Evolutionary conservation across 2,113 vertebrate genomes (phyloP).

Genomic region (Pao palembangensis): DNA sequence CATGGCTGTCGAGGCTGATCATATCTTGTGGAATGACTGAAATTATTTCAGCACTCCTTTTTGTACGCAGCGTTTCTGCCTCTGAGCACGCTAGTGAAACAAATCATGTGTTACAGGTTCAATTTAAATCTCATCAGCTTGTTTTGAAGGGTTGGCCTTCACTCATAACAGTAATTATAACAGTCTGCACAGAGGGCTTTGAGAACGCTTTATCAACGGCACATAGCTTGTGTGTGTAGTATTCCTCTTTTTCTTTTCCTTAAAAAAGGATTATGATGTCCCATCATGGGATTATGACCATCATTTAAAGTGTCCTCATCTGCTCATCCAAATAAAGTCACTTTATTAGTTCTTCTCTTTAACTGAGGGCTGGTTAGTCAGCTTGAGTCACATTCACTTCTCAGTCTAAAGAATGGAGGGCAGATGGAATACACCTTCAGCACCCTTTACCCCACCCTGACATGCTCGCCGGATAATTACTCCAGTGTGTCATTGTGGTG

Average conservation of each 20-base stretch:
- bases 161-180: neutral
- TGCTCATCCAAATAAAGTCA: neutral
- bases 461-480: constrained; percentile 35
- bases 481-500: constrained; percentile 16
- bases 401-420: constrained; percentile 32
- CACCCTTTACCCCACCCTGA: constrained; percentile 20
- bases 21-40: constrained; percentile 30
- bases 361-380: constrained; percentile 4
- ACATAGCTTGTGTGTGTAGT: too few relatives aligned
- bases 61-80: constrained; percentile 12
- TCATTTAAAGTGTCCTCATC: neutral
- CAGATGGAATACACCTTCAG: constrained; percentile 18
- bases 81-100: constrained; percentile 25
- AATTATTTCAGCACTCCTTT: constrained; percentile 21
- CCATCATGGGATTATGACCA: neutral
- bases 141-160: neutral
- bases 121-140: constrained; percentile 2
- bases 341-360: neutral
- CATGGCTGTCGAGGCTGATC: constrained; percentile 44
- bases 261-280: too few relatives aligned
- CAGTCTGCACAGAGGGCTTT: neutral
- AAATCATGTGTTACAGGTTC: constrained; percentile 1
- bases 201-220: too few relatives aligned
- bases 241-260: too few relatives aligned
- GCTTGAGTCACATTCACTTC: constrained; percentile 14